Evolutionary conservation across 2,888 invertebrate species (phyloP).

Genomic region (Creontiades dilutus): DNA sequence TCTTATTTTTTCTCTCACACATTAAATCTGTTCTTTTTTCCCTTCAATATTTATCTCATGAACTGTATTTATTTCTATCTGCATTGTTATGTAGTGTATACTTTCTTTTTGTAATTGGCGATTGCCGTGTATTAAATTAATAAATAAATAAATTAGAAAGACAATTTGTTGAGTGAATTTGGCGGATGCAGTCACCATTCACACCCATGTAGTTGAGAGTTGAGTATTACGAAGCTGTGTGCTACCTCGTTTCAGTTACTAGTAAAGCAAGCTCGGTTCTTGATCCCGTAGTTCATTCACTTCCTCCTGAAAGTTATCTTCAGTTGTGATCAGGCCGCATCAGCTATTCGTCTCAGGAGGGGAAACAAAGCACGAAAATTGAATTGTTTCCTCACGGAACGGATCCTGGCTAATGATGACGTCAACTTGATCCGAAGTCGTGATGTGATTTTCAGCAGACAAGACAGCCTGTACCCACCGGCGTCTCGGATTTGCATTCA

Average conservation of each 20-base stretch:
- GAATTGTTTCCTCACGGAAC: neutral
- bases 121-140: no score
- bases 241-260: neutral
- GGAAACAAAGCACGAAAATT: slow-evolving; percentile 4
- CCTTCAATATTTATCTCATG: no score
- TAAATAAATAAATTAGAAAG: no score
- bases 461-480: neutral
- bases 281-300: neutral
- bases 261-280: neutral
- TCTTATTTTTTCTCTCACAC: no score
- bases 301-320: neutral
- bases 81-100: no score
- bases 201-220: no score
- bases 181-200: no score
- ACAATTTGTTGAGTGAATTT: no score
- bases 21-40: no score
- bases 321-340: neutral
- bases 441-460: slow-evolving; percentile 1
- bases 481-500: neutral
- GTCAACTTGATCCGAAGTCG: slow-evolving; percentile 27
- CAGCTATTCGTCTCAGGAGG: slow-evolving; percentile 6
- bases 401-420: slow-evolving; percentile 19
- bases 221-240: no score
- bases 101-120: no score
- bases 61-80: no score